These are phyloP conservation scores for Rhipidura dahli DNA, from an alignment of 2,113 vertebrate species.

Conservation along the genomic window DNA sequence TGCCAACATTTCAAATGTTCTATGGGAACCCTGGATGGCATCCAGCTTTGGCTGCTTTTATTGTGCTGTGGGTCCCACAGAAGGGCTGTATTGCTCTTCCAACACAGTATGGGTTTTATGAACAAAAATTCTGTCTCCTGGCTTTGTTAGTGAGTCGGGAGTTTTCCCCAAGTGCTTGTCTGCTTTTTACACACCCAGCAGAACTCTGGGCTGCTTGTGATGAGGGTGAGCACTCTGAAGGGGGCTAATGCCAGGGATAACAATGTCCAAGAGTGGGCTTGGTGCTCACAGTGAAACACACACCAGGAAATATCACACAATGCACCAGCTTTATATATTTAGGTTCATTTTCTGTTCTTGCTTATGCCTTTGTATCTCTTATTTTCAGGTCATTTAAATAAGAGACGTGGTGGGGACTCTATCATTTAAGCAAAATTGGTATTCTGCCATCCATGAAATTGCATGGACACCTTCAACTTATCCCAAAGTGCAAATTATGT, in stretches of 20 bases:
- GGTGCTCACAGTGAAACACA: conserved; percentile 10
- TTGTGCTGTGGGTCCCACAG: not conserved
- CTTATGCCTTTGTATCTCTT: conserved; percentile 52
- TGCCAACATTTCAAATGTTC: not conserved
- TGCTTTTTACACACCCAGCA: not conserved
- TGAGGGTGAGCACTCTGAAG: not conserved
- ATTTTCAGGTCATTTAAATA: conserved; percentile 71
- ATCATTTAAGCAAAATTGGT: conserved; percentile 70
- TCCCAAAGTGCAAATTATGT: conserved; percentile 64
- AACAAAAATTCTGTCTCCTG: not conserved
- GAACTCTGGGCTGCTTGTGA: not conserved
- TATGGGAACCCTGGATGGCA: not conserved
- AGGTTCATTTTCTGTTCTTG: conserved; percentile 52
- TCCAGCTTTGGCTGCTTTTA: conserved; percentile 11
- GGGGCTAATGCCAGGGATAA: not conserved
- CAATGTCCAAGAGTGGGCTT: not conserved
- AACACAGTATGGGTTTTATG: not conserved
- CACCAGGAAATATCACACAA: conserved; percentile 1
- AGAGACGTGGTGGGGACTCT: conserved; percentile 62
- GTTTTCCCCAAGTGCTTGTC: not conserved
- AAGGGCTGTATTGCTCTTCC: not conserved
- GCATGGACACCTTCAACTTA: conserved; percentile 65
- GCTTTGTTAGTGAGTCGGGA: not conserved
- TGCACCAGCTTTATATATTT: conserved; percentile 31
- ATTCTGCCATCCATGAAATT: conserved; percentile 73